A percentile compares a stretch with the other conserved stretches of the same genome.
Conservation (phyloP, 2,888 invertebrate genomes). For the Microctonus hyperodae region DNA sequence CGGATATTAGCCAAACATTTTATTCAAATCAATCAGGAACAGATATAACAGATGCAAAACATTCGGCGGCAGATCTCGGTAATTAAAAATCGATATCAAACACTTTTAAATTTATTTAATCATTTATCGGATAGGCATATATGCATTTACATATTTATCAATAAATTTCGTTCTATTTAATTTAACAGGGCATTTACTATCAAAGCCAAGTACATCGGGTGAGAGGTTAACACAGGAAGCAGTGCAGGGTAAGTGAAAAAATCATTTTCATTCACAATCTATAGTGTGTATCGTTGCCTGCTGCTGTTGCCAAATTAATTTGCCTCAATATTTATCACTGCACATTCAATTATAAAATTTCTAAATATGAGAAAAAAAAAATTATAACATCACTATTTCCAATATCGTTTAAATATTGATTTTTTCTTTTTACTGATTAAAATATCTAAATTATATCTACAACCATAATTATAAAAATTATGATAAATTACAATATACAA, state of each 20-base stretch:
- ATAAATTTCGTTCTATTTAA: neutral
- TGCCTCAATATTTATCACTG: conserved; percentile 17
- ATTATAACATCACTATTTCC: neutral
- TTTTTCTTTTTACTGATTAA: no score
- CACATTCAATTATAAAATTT: neutral
- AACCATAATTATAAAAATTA: conserved; percentile 10
- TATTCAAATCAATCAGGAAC: conserved; percentile 56
- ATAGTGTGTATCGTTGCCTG: conserved; percentile 41
- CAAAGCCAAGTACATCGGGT: conserved; percentile 62
- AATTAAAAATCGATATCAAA: conserved; percentile 39
- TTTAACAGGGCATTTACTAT: conserved; percentile 59
- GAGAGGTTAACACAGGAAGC: conserved; percentile 61
- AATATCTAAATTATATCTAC: conserved; percentile 2
- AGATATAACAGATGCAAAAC: conserved; percentile 54
- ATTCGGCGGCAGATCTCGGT: conserved; percentile 58
- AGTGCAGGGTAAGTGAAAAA: conserved; percentile 61
- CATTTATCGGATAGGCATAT: neutral
- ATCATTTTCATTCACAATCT: conserved; percentile 25
- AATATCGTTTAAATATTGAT: neutral
- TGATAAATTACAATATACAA: conserved; percentile 26
- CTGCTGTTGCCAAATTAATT: conserved; percentile 40
- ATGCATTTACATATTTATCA: neutral
- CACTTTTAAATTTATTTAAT: conserved; percentile 5
- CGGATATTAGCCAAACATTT: conserved; percentile 61
- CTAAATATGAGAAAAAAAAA: neutral